Base-by-base conservation (phyloP, 2,888 invertebrate species). In the Choreutis nemorana region DNA sequence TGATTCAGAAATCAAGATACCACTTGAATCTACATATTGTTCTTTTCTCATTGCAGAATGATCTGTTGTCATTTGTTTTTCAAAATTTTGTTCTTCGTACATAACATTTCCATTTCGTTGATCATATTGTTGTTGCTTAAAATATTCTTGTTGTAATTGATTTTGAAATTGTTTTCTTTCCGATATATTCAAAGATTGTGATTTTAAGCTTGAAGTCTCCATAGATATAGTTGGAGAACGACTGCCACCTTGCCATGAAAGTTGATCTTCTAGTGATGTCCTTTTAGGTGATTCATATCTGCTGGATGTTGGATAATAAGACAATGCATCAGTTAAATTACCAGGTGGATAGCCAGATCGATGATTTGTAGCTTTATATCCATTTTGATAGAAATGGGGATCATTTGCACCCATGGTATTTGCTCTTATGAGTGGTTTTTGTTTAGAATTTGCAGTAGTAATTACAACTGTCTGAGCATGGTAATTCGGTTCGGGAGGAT, bases 291-390 rank as follows among this genome's bases (percentile, higher is more conserved):
- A 70, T 28, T 85, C 85, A 42, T 85, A 84, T 38, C 84, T 64
- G 28, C 80, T 83, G 18, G 85, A 87, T 1, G 87, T 88, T 1
- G 91, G 91, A 59, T 92, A 92, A 45, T 90, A 92, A 1, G 89
- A 88, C 4, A 92, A 67, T 8, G 90, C 89, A 55, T 92, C 91
- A 0, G 90, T 91, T 13, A 92, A 81, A 53, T 83, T 85, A 3
- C 87, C 85, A 2, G 86, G 83, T 22, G 89, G 88, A 48, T 87
- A 89, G 68, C 84, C 86, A 16, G 84, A 78, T 31, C 87, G 80
- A 48, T 86, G 84, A 62, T 83, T 81, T 1, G 82, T 80, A 22
- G 75, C 71, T 65, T 87, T 87, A 49, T 85, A 87, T 29, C 88
- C 87, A 46, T 87, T 86, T 82, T 50, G 83, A 53, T 53, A 84